A percentile compares a stretch with the other conserved stretches of the same genome.
phyloP scores from a whole-genome alignment of 1,140 invertebrate genomes.

The Lasaia peninsularis region DNA sequence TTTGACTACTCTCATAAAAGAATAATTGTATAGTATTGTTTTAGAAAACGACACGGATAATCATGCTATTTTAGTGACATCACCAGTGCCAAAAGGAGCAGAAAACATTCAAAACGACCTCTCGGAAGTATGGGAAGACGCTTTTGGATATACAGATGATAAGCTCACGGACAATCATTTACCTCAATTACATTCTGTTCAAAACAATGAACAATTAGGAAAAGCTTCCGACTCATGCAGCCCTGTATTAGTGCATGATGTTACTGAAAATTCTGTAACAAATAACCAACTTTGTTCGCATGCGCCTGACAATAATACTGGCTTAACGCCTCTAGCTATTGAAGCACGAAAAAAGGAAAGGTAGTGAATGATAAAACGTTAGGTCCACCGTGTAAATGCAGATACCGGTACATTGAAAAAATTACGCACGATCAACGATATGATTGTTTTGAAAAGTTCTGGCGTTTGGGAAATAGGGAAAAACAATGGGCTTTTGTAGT shows the following conservation, averaged over 20 bases:
- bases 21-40: neutral
- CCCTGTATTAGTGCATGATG: slow-evolving; percentile 1
- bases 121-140: slow-evolving; percentile 11
- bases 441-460: no score
- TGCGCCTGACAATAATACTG: slow-evolving; percentile 7
- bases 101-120: slow-evolving; percentile 6
- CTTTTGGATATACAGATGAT: slow-evolving; percentile 6
- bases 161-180: neutral
- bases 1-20: neutral
- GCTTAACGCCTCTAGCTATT: neutral
- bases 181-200: neutral
- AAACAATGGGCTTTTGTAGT: no score
- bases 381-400: no score
- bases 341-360: neutral
- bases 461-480: no score
- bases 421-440: no score
- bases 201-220: neutral
- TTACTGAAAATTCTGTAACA: slow-evolving; percentile 6
- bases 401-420: no score
- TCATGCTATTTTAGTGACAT: neutral
- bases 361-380: no score
- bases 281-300: slow-evolving; percentile 9
- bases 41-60: slow-evolving; percentile 2
- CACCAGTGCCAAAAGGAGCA: slow-evolving; percentile 11
- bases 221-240: neutral